Evolutionary conservation across 2,888 invertebrate genomes (phyloP), one percentile per base, ranked within the genome.

Genomic region (Drosophila longiperda): DNA sequence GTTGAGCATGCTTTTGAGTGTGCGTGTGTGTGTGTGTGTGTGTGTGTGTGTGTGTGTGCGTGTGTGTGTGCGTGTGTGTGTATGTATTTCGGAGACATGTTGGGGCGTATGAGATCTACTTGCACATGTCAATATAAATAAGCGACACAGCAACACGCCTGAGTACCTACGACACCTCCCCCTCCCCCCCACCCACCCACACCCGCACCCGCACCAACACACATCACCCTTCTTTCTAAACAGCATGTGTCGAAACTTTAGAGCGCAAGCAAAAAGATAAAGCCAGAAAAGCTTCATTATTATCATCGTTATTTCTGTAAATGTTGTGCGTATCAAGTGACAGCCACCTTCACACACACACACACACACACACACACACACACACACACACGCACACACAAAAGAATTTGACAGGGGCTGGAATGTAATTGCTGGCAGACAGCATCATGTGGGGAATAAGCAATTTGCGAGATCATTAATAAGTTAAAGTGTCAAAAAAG

Each of bases 381-480:
- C 63, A 48, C 26, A 34, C 58, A 49, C 49, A 49, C 57, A 57
- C 53, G 65, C 54, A 67, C 61, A 61, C 66, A 67, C 64, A 70
- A 49, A 68, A 66, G 66, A 40, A 65, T 64, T 45, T 48, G 61
- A 45, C 65, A 61, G 61, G 59, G 63, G 26, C 71, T 45, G 75
- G 62, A 72, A 71, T 78, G 85, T 85, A 85, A 87, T 84, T 84
- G 83, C 78, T 83, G 79, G 63, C 79, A 75, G 80, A 68, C 83
- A 80, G 83, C 83, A 77, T 79, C 71, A 79, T 84, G 89, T 82
- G 85, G 85, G 89, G 85, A 89, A 85, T 87, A 89, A 89, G 87
- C 87, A 89, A 89, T 87, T 87, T 87, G 83, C 82, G 83, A 82
- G 87, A 89, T 87, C 87, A 87, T 87, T 87, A 87, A 87, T 89